Percentiles rank a stretch among this genome's conserved stretches.
These are phyloP conservation scores for Pseudochaenichthys georgianus DNA, from an alignment of 2,797 vertebrate species.

Conservation along the genomic window DNA sequence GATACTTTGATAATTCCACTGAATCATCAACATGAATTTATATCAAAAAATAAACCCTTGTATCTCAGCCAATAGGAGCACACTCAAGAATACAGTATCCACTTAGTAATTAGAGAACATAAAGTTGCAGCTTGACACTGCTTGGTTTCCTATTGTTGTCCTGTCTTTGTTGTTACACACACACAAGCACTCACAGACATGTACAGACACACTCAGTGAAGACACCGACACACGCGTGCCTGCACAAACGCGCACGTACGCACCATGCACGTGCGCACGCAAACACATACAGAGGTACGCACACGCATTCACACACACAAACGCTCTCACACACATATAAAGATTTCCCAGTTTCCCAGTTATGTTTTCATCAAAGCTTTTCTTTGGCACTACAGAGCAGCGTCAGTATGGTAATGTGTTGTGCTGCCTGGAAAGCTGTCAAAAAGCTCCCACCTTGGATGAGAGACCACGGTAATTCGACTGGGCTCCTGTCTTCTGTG, in stretches of 20 bases:
- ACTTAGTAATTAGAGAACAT: slow-evolving; percentile 84
- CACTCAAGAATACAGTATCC: slow-evolving; percentile 74
- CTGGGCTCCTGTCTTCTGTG: slow-evolving; percentile 87
- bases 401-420: slow-evolving; percentile 87
- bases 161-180: slow-evolving; percentile 80
- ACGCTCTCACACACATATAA: slow-evolving; percentile 73
- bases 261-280: slow-evolving; percentile 1
- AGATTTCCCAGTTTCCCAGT: slow-evolving; percentile 86
- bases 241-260: background rate
- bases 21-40: slow-evolving; percentile 78
- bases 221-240: background rate
- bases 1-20: slow-evolving; percentile 75
- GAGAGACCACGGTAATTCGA: slow-evolving; percentile 88
- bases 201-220: slow-evolving; percentile 19
- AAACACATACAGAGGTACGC: slow-evolving; percentile 40
- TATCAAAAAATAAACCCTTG: slow-evolving; percentile 75
- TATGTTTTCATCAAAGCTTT: slow-evolving; percentile 88
- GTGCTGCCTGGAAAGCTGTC: slow-evolving; percentile 88
- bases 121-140: slow-evolving; percentile 86
- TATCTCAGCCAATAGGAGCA: slow-evolving; percentile 73
- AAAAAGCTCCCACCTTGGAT: slow-evolving; percentile 87
- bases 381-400: slow-evolving; percentile 87
- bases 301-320: slow-evolving; percentile 65
- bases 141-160: slow-evolving; percentile 83
- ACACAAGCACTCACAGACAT: slow-evolving; percentile 27